Percentiles rank a stretch among this genome's conserved stretches.
phyloP scores from a whole-genome alignment of 2,113 vertebrate genomes.

The Athene cunicularia region DNA sequence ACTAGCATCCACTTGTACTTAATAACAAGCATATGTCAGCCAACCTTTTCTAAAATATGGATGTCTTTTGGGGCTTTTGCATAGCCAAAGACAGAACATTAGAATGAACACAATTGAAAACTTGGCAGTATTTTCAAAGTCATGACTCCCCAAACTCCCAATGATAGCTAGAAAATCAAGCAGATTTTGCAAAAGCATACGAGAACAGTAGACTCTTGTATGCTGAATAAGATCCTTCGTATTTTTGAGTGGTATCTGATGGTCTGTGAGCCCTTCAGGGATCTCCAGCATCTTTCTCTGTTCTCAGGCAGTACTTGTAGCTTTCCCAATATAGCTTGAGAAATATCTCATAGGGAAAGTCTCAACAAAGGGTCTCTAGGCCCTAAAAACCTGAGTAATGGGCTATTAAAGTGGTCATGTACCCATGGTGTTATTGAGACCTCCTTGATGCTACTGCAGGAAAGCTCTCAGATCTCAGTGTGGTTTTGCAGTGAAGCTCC shows the following conservation, averaged over 20 bases:
- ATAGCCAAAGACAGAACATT: neutral
- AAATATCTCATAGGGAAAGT: neutral
- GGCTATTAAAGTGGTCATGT: neutral
- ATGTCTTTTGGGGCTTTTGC: neutral
- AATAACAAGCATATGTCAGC: neutral
- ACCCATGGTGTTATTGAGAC: neutral
- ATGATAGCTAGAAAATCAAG: neutral
- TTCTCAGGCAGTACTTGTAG: neutral
- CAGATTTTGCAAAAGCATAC: neutral
- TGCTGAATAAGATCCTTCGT: neutral
- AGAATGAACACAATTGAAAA: constrained; percentile 21
- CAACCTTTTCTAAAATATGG: neutral
- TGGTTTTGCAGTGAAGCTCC: neutral
- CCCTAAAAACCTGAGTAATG: neutral
- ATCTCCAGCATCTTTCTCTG: neutral
- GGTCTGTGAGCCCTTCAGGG: neutral
- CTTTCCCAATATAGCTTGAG: neutral
- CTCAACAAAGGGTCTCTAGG: neutral
- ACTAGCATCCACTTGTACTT: neutral
- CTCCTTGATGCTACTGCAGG: neutral
- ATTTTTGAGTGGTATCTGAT: neutral
- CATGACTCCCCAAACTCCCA: neutral
- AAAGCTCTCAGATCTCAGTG: neutral
- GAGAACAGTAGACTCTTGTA: neutral
- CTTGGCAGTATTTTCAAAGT: neutral